These are phyloP conservation scores for Uria aalge DNA, from an alignment of 2,113 vertebrate genomes.

Conservation along the genomic window DNA sequence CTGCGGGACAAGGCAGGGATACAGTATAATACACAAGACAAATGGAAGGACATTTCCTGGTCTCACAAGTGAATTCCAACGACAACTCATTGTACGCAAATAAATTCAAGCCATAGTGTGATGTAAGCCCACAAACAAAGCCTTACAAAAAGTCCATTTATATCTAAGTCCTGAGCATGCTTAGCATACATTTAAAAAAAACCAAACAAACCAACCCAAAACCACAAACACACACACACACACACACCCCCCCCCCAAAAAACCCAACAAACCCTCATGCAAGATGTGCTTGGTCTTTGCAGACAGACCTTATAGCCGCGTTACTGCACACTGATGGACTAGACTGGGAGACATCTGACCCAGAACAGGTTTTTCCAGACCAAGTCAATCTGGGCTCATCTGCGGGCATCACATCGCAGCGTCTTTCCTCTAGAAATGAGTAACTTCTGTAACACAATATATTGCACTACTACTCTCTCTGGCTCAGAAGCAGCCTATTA, in stretches of 20 bases:
- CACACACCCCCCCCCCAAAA: no score
- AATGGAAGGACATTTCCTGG: neutral
- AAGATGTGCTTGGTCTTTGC: neutral
- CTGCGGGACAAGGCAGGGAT: neutral
- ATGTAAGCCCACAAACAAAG: neutral
- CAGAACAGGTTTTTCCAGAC: neutral
- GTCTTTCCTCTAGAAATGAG: neutral
- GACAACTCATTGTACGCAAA: neutral
- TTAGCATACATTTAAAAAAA: fast-evolving
- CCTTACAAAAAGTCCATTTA: neutral
- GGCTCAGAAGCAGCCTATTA: neutral
- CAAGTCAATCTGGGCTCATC: neutral
- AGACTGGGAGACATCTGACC: neutral
- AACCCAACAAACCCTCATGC: no score
- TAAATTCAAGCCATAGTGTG: neutral
- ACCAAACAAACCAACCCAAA: neutral
- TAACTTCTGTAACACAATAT: fast-evolving
- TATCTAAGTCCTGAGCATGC: neutral
- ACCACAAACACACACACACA: neutral
- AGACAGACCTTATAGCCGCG: neutral
- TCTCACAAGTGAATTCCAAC: neutral
- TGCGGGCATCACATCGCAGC: neutral
- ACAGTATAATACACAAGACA: neutral
- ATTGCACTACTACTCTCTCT: neutral
- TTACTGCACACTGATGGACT: neutral